Percentiles rank a stretch among this genome's conserved stretches.
phyloP scores from a whole-genome alignment of 2,113 vertebrate species.

The Seriola dumerili region DNA sequence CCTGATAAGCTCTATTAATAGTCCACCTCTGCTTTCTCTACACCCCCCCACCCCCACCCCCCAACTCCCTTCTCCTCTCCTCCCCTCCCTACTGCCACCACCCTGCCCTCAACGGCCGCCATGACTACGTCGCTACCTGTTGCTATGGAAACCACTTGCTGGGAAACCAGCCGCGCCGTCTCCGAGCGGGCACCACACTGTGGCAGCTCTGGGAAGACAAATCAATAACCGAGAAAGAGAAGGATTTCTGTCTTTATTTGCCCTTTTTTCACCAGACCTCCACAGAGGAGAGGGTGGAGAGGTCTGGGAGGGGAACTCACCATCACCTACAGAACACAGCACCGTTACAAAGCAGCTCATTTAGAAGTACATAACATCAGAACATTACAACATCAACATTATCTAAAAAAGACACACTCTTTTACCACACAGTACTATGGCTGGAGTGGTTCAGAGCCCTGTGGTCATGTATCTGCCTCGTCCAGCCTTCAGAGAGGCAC shows the following conservation, averaged over 20 bases:
- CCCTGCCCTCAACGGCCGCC: constrained; percentile 60
- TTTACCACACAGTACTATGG: not conserved
- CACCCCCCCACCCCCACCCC: not conserved
- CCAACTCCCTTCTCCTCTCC: not conserved
- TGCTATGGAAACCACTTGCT: constrained; percentile 73
- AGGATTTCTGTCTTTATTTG: not conserved
- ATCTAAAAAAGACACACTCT: not conserved
- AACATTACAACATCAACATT: not conserved
- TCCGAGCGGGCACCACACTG: constrained; percentile 60
- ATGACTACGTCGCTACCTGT: constrained; percentile 74
- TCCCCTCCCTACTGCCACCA: constrained; percentile 33
- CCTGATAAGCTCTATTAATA: constrained; percentile 79
- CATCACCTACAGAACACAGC: not conserved
- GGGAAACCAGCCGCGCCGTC: constrained; percentile 48
- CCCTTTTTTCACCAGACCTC: not conserved
- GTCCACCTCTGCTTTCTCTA: constrained; percentile 47
- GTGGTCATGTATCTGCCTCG: not conserved
- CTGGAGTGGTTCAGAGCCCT: not conserved
- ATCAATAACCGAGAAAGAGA: constrained; percentile 54
- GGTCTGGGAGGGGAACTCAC: not conserved
- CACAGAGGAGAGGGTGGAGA: not conserved
- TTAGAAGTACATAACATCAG: not conserved
- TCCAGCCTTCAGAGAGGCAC: not conserved
- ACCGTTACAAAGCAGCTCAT: constrained; percentile 20
- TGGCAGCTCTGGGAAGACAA: constrained; percentile 60